Conservation (phyloP, 2,113 vertebrate genomes). For the Chrysemys picta region DNA sequence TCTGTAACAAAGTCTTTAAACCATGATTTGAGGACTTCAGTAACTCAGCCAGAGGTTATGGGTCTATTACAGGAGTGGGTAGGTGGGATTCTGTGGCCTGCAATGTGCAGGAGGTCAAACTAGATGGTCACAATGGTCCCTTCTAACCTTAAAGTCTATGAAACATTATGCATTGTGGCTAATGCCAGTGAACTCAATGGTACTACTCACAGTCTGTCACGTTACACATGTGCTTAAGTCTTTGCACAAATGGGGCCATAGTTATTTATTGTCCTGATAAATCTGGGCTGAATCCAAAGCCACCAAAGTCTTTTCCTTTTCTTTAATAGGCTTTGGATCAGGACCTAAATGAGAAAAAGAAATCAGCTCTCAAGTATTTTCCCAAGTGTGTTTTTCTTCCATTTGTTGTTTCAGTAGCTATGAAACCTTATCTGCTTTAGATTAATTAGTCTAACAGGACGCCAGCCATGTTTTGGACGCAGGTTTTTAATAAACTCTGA, state of each 20-base stretch:
- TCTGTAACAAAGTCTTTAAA: no score
- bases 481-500: not conserved
- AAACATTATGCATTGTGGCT: no score
- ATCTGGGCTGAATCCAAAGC: not conserved
- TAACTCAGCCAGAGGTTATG: no score
- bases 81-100: no score
- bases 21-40: no score
- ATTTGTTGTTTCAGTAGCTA: not conserved
- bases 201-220: not conserved
- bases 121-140: no score
- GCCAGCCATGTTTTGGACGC: not conserved
- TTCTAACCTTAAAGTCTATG: no score
- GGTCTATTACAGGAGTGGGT: no score
- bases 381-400: not conserved
- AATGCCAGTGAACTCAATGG: not conserved
- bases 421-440: not conserved
- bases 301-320: not conserved
- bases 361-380: not conserved
- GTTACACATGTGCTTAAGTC: not conserved
- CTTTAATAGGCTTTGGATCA: not conserved
- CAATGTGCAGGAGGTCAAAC: no score
- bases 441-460: rapidly evolving
- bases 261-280: not conserved
- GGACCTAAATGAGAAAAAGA: not conserved
- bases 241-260: rapidly evolving